Evolutionary conservation across 2,888 invertebrate genomes (phyloP), one percentile per base, ranked within the genome.

Genomic region (Papilio demoleus): DNA sequence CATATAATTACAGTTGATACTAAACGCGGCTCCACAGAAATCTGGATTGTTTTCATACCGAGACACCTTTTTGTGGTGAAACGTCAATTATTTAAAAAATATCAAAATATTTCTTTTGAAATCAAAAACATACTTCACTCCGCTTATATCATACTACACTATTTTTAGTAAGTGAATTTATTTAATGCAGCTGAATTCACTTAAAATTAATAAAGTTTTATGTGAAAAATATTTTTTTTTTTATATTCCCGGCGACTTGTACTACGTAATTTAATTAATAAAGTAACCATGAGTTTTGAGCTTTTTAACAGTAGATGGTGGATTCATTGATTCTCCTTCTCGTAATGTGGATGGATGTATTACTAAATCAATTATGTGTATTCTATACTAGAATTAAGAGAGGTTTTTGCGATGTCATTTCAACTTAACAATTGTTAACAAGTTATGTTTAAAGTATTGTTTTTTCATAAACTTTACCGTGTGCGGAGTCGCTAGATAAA

Each of bases 1-100:
- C 14, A 60, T 17, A 24, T 69, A 69, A 69, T 69, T 69, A 40
- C 50, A 53, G 40, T 50, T 65, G 40, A 60, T 59, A 60, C 59
- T 60, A 53, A 65, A 65, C 62, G 53, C 42, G 42, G 27, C 27
- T 24, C 36, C 14, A 56, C 47, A 38, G 36, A 22, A 27, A 68
- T 50, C 64, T 40, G 27, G 11, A 50, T 65, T 64, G 53, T 67
- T 64, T 50, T 53, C 50, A 59, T 65, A 24, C 50, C 38, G 31
- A 65, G 31, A 50, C 68, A 68, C 68, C n/a, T 68, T 68, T 14
- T 65, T 59, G 31, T 31, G 36, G 22, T 27, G 53, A 22, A 59
- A 38, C 22, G 38, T 22, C 36, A 38, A 22, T 59, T 59, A 38
- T 59, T 38, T 19, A 38, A 24, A 56, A 65, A 65, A 42, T 27